phyloP scores from a whole-genome alignment of 1,140 invertebrate species.

The Hyposmocoma kahamanoa region DNA sequence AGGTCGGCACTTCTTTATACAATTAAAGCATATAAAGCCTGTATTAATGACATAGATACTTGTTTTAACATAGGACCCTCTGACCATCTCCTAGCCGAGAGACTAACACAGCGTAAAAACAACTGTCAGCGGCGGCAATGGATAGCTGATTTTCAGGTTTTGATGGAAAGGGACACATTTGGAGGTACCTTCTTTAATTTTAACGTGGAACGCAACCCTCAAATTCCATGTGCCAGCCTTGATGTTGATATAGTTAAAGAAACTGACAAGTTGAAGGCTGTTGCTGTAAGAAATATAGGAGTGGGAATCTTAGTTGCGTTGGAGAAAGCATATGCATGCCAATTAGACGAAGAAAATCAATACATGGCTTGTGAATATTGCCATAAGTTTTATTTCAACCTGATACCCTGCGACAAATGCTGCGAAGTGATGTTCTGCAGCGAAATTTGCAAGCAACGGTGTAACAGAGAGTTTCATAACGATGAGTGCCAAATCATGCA shows the following conservation, averaged over 20 bases:
- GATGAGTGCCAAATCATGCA: constrained; percentile 28
- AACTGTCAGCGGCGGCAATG: background rate
- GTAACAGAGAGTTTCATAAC: constrained; percentile 21
- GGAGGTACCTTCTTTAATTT: background rate
- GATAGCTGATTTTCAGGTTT: background rate
- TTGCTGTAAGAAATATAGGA: background rate
- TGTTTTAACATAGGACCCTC: constrained; percentile 19
- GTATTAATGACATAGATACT: constrained; percentile 22
- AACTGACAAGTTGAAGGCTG: background rate
- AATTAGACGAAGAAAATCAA: background rate
- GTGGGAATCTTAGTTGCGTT: background rate
- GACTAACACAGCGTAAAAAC: background rate
- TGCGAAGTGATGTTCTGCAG: constrained; percentile 22
- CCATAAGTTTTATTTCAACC: constrained; percentile 17
- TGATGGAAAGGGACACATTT: constrained; percentile 2
- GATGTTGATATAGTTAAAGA: constrained; percentile 13
- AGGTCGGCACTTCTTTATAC: constrained; percentile 22
- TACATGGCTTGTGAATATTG: constrained; percentile 22
- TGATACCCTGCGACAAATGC: constrained; percentile 30
- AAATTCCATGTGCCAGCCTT: constrained; percentile 17
- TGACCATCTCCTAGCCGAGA: background rate
- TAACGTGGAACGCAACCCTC: constrained; percentile 10
- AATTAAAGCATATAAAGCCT: constrained; percentile 8
- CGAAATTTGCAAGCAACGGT: constrained; percentile 21
- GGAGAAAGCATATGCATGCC: background rate